phyloP scores from a whole-genome alignment of 2,113 vertebrate genomes.

The Glaucidium brasilianum region DNA sequence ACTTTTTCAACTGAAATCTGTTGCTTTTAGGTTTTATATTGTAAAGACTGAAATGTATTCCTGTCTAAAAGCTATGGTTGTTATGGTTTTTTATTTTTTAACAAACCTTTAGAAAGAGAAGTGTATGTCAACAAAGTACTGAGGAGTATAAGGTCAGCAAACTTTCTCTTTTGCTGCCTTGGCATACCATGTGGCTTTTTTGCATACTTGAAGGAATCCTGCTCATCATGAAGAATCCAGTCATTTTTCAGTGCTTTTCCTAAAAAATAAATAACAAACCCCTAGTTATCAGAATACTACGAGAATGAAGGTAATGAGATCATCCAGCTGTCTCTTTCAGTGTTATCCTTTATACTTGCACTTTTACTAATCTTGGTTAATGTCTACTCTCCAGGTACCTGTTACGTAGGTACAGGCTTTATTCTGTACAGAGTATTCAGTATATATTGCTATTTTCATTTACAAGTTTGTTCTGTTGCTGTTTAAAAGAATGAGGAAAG shows the following conservation, averaged over 20 bases:
- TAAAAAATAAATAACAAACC: neutral
- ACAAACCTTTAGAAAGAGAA: neutral
- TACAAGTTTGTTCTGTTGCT: neutral
- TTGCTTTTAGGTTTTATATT: neutral
- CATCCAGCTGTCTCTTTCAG: neutral
- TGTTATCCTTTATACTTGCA: neutral
- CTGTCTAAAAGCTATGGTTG: neutral
- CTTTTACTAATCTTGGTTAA: neutral
- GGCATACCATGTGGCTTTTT: neutral
- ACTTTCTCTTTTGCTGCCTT: neutral
- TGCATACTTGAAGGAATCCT: neutral
- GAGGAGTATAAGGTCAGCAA: neutral
- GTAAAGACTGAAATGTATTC: neutral
- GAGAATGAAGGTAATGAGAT: neutral
- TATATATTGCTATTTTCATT: neutral
- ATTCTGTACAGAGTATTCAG: neutral
- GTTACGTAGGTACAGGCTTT: neutral
- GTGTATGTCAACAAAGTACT: neutral
- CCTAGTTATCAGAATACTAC: neutral
- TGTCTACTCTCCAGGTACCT: neutral
- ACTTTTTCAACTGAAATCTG: neutral
- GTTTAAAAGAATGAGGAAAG: neutral
- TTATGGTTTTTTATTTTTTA: neutral
- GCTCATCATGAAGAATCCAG: neutral
- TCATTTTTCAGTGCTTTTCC: neutral